Percentiles rank a stretch among this genome's conserved stretches.
These are phyloP conservation scores for Psophia crepitans DNA, from an alignment of 2,113 vertebrate species.

Conservation along the genomic window DNA sequence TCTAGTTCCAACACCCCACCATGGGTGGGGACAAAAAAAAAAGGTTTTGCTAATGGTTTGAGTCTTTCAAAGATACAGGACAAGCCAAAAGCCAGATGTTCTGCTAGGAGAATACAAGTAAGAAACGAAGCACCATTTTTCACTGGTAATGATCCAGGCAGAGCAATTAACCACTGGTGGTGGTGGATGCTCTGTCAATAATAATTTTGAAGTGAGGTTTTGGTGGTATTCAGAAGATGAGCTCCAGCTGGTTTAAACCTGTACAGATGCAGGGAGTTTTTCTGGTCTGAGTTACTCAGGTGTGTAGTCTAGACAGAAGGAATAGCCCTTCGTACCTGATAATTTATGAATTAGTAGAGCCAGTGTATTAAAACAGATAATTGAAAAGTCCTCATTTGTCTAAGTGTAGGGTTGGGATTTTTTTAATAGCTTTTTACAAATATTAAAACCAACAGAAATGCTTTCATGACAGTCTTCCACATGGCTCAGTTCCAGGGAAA, in stretches of 20 bases:
- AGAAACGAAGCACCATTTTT: neutral
- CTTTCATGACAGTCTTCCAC: neutral
- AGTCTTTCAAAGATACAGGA: neutral
- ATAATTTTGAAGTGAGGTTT: slow-evolving; percentile 13
- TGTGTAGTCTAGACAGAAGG: slow-evolving; percentile 37
- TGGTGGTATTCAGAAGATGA: slow-evolving; percentile 19
- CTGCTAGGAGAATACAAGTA: neutral
- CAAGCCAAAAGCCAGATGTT: neutral
- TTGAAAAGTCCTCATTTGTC: slow-evolving; percentile 37
- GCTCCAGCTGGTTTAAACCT: slow-evolving; percentile 35
- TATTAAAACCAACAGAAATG: slow-evolving; percentile 3
- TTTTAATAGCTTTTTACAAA: slow-evolving; percentile 30
- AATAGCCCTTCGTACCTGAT: neutral
- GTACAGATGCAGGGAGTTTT: neutral
- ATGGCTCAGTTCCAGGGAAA: neutral
- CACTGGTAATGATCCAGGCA: neutral
- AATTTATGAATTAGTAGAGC: slow-evolving; percentile 44
- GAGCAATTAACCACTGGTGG: slow-evolving; percentile 5
- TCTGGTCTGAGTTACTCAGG: neutral
- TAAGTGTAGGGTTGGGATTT: slow-evolving; percentile 30
- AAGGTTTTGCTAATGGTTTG: neutral
- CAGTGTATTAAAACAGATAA: slow-evolving; percentile 37
- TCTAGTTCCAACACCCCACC: no score
- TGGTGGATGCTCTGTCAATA: slow-evolving; percentile 9
- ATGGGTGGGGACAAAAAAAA: no score